Evolutionary conservation across 2,888 invertebrate species (phyloP).

Genomic region (Yponomeuta sedellus): DNA sequence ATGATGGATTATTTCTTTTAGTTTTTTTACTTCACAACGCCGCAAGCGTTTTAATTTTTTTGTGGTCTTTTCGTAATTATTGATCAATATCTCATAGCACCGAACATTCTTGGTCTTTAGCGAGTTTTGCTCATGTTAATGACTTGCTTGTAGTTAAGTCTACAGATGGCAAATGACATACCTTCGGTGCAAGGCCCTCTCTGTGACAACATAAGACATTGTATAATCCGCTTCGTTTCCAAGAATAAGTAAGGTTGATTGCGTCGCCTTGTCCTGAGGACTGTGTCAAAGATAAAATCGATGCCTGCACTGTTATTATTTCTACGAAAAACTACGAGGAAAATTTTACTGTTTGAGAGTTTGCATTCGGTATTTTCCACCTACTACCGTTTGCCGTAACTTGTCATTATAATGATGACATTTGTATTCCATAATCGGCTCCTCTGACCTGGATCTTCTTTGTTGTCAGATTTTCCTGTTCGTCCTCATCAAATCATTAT

Average conservation of each 20-base stretch:
- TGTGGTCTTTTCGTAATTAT: background rate
- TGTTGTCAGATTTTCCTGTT: background rate
- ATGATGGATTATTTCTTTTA: background rate
- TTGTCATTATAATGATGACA: background rate
- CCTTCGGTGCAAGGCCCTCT: slow-evolving; percentile 19
- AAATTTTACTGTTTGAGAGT: background rate
- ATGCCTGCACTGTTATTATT: background rate
- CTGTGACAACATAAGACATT: slow-evolving; percentile 32
- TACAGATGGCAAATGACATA: slow-evolving; percentile 23
- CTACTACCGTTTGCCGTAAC: background rate
- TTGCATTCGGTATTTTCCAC: background rate
- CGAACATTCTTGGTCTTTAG: background rate
- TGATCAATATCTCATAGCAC: background rate
- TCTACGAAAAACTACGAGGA: slow-evolving; percentile 1
- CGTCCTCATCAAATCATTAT: background rate
- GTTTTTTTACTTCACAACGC: background rate
- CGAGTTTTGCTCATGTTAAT: background rate
- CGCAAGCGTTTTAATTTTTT: background rate
- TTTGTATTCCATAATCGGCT: background rate
- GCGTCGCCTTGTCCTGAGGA: slow-evolving; percentile 18
- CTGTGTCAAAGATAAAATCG: slow-evolving; percentile 21
- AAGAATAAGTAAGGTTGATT: slow-evolving; percentile 29
- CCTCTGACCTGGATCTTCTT: background rate
- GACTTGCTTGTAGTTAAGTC: slow-evolving; percentile 14
- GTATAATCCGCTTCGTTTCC: slow-evolving; percentile 29